Evolutionary conservation across 2,113 vertebrate species (phyloP).

Genomic region (Rhea americana): DNA sequence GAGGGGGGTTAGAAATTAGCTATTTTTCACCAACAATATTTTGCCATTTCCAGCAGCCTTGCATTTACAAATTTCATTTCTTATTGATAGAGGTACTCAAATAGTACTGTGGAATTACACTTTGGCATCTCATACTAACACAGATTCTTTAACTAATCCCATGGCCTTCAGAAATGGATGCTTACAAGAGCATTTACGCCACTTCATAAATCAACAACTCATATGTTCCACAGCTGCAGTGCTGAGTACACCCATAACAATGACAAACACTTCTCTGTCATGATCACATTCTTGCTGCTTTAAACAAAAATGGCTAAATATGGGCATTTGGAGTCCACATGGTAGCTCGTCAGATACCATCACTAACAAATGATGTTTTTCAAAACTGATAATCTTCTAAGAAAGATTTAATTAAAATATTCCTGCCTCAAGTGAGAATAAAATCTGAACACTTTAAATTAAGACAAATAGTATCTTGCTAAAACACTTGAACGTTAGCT

Average conservation of each 20-base stretch:
- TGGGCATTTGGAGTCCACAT: neutral
- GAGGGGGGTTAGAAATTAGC: neutral
- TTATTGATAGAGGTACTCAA: neutral
- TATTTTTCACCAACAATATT: neutral
- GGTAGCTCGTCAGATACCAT: neutral
- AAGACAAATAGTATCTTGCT: neutral
- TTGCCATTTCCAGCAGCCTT: neutral
- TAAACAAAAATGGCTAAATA: neutral
- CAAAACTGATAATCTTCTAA: neutral
- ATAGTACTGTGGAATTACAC: neutral
- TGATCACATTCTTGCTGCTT: neutral
- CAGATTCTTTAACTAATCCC: neutral
- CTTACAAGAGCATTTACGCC: neutral
- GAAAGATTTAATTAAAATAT: neutral
- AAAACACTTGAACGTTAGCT: neutral
- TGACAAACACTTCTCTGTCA: neutral
- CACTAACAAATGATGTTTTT: neutral
- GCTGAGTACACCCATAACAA: neutral
- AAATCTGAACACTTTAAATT: neutral
- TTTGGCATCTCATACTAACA: neutral
- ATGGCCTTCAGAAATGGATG: neutral
- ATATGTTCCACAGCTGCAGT: neutral
- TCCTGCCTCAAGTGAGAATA: neutral
- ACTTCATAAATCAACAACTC: neutral
- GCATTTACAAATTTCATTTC: neutral